Percentiles rank a stretch among this genome's conserved stretches.
Conservation (phyloP, 2,888 invertebrate species). For the Branchellion lobata region DNA sequence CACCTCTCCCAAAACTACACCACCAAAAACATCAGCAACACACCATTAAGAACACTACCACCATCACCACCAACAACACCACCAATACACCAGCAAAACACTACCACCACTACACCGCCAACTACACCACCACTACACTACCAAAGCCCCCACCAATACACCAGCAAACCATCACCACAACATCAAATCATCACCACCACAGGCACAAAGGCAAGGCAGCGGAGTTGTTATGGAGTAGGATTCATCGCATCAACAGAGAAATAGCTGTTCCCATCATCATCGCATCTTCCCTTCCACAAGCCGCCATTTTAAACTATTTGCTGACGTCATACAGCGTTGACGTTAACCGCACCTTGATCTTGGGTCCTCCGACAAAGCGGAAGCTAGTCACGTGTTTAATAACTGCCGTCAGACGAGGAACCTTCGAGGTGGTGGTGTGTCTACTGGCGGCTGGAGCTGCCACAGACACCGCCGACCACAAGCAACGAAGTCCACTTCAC, state of each 20-base stretch:
- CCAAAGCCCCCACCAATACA: too few relatives aligned
- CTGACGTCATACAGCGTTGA: slow-evolving; percentile 48
- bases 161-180: too few relatives aligned
- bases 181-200: too few relatives aligned
- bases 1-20: too few relatives aligned
- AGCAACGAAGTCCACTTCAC: slow-evolving; percentile 52
- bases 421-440: slow-evolving; percentile 51
- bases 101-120: too few relatives aligned
- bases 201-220: background rate
- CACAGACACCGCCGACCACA: slow-evolving; percentile 51
- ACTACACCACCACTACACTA: too few relatives aligned
- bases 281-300: slow-evolving; percentile 51
- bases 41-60: too few relatives aligned
- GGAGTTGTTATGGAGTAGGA: background rate
- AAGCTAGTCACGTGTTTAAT: slow-evolving; percentile 50
- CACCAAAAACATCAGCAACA: too few relatives aligned
- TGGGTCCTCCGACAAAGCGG: slow-evolving; percentile 41
- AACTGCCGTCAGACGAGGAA: slow-evolving; percentile 49
- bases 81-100: too few relatives aligned
- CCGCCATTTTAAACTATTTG: slow-evolving; percentile 51
- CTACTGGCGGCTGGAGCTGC: slow-evolving; percentile 51
- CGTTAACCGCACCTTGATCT: slow-evolving; percentile 49
- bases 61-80: too few relatives aligned
- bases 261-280: slow-evolving; percentile 51
- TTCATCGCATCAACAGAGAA: slow-evolving; percentile 16